Conservation (phyloP, 2,888 invertebrate genomes). For the Horisme vitalbata region DNA sequence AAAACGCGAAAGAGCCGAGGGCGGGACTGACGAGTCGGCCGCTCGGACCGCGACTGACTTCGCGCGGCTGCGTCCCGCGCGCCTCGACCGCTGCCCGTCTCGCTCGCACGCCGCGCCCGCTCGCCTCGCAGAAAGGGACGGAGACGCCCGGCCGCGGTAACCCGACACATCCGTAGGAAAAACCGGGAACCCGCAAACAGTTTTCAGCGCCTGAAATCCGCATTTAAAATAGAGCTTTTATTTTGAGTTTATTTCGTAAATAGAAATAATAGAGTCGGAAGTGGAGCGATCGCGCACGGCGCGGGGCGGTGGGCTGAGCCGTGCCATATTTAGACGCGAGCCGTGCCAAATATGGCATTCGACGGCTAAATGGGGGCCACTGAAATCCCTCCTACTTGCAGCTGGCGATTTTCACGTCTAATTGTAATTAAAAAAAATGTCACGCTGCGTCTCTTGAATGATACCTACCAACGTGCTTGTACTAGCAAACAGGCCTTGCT, state of each 20-base stretch:
- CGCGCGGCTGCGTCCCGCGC: slow-evolving; percentile 71
- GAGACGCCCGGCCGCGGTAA: slow-evolving; percentile 59
- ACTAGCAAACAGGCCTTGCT: slow-evolving; percentile 29
- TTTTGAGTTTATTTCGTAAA: slow-evolving; percentile 82
- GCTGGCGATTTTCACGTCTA: slow-evolving; percentile 80
- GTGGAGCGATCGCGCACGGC: slow-evolving; percentile 62
- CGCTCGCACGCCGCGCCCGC: slow-evolving; percentile 47
- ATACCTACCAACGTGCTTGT: slow-evolving; percentile 40
- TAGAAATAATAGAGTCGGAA: slow-evolving; percentile 83
- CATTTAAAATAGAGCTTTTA: slow-evolving; percentile 81
- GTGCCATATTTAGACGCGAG: slow-evolving; percentile 92
- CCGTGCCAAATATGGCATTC: slow-evolving; percentile 91
- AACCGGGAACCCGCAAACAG: slow-evolving; percentile 74
- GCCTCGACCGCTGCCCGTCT: slow-evolving; percentile 72
- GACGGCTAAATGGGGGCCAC: slow-evolving; percentile 91
- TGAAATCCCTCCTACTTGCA: slow-evolving; percentile 88
- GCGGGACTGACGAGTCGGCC: slow-evolving; percentile 83
- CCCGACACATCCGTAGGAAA: slow-evolving; percentile 81
- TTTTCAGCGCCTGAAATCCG: slow-evolving; percentile 78
- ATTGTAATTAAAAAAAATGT: slow-evolving; percentile 78
- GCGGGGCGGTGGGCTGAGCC: slow-evolving; percentile 84
- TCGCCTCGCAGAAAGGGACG: slow-evolving; percentile 55
- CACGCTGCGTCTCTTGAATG: slow-evolving; percentile 66
- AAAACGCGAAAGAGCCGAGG: slow-evolving; percentile 78
- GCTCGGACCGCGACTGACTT: slow-evolving; percentile 84